Percentiles rank a stretch among this genome's conserved stretches.
Evolutionary conservation across 1,140 invertebrate species (phyloP).

Genomic region (Dreissena polymorpha): DNA sequence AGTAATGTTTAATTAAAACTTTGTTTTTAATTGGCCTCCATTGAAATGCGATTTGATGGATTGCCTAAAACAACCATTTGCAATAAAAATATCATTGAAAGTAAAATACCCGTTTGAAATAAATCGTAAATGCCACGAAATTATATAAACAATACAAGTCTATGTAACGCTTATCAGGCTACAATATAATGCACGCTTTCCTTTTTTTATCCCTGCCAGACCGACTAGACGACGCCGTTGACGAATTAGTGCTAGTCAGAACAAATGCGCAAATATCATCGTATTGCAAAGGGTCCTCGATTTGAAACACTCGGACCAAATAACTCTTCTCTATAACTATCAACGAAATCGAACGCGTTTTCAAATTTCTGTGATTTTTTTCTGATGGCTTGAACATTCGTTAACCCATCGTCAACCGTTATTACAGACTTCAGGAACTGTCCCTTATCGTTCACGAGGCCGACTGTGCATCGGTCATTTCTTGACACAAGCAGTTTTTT

Average conservation of each 20-base stretch:
- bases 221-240: background rate
- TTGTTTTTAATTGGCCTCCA: no score
- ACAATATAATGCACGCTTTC: background rate
- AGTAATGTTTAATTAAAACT: no score
- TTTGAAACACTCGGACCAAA: conserved; percentile 16
- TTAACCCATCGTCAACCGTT: conserved; percentile 11
- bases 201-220: background rate
- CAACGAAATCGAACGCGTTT: background rate
- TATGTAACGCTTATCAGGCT: no score
- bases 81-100: no score
- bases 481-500: conserved; percentile 20
- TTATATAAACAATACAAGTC: no score
- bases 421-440: conserved; percentile 38
- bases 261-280: conserved; percentile 14
- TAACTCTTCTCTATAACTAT: conserved; percentile 32
- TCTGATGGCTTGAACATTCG: conserved; percentile 15
- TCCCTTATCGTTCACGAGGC: conserved; percentile 7
- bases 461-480: conserved; percentile 31
- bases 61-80: no score
- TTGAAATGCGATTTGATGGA: no score
- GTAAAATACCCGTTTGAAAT: no score
- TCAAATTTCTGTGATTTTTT: background rate
- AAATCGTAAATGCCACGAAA: no score
- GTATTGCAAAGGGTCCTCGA: conserved; percentile 45
- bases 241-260: background rate